Evolutionary conservation across 30 jellyfish, hydroid and myxozoan genomes (phyloP).

Genomic region (Aurelia sp.): DNA sequence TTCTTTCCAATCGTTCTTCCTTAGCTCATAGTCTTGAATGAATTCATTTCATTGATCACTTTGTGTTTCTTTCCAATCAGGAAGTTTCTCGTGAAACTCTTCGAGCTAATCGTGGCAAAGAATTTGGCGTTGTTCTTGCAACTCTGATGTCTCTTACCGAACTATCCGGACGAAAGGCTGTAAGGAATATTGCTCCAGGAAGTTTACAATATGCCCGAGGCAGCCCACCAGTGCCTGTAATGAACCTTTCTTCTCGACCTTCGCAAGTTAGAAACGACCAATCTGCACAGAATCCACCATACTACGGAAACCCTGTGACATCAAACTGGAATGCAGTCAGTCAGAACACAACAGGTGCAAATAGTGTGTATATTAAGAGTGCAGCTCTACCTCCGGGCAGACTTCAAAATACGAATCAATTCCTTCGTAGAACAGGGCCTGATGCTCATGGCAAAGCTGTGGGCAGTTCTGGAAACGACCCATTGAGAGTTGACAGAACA

Average conservation of each 20-base stretch:
- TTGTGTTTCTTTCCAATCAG: constrained; percentile 35
- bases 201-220: constrained; percentile 60
- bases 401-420: constrained; percentile 25
- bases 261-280: constrained; percentile 15
- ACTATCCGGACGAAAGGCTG: constrained; percentile 71
- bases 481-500: constrained; percentile 54
- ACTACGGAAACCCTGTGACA: constrained; percentile 27
- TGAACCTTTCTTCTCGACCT: constrained; percentile 8
- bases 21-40: no score
- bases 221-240: constrained; percentile 13
- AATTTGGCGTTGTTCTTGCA: constrained; percentile 85
- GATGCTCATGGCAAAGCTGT: constrained; percentile 16
- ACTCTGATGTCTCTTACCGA: constrained; percentile 79
- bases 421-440: constrained; percentile 31
- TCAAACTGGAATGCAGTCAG: constrained; percentile 12
- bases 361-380: constrained; percentile 54
- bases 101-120: constrained; percentile 81
- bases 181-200: constrained; percentile 72
- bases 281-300: constrained; percentile 19
- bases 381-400: constrained; percentile 58
- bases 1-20: no score
- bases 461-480: constrained; percentile 29
- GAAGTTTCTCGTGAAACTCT: constrained; percentile 82
- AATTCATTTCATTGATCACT: no score
- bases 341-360: constrained; percentile 21